phyloP scores from a whole-genome alignment of 1,140 invertebrate genomes.

The Drosophila prosaltans region DNA sequence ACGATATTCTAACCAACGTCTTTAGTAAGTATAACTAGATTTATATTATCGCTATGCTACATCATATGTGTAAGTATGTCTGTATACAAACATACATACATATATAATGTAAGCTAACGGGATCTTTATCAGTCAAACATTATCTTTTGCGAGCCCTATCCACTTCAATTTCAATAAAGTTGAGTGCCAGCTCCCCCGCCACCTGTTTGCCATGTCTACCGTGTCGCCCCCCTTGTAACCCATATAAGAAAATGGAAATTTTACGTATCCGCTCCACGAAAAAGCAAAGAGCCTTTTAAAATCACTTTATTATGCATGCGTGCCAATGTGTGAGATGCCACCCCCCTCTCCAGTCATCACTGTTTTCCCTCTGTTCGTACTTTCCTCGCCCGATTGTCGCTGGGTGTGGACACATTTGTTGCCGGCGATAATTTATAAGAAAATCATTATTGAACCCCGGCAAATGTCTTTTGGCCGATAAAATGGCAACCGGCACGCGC shows the following conservation, averaged over 20 bases:
- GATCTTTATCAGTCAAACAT: conserved; percentile 42
- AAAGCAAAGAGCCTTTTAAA: conserved; percentile 77
- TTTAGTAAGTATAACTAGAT: too few relatives aligned
- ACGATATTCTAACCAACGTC: too few relatives aligned
- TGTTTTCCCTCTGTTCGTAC: background rate
- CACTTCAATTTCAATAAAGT: conserved; percentile 79
- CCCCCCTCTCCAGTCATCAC: background rate
- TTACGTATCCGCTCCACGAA: conserved; percentile 63
- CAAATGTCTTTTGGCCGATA: conserved; percentile 69
- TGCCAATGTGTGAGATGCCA: conserved; percentile 48
- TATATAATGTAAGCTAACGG: background rate
- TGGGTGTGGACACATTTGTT: conserved; percentile 69
- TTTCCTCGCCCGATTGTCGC: conserved; percentile 1
- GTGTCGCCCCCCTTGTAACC: background rate
- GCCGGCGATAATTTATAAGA: conserved; percentile 75
- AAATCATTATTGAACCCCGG: conserved; percentile 65
- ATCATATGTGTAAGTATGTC: background rate
- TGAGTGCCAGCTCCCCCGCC: conserved; percentile 60
- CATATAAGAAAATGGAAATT: conserved; percentile 67
- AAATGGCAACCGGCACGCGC: conserved; percentile 65
- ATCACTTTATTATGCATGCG: conserved; percentile 81
- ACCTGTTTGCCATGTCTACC: background rate
- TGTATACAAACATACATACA: background rate
- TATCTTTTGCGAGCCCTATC: conserved; percentile 33
- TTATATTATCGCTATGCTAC: too few relatives aligned